Conservation (phyloP, 2,888 invertebrate species). For the Thymelicus sylvestris region DNA sequence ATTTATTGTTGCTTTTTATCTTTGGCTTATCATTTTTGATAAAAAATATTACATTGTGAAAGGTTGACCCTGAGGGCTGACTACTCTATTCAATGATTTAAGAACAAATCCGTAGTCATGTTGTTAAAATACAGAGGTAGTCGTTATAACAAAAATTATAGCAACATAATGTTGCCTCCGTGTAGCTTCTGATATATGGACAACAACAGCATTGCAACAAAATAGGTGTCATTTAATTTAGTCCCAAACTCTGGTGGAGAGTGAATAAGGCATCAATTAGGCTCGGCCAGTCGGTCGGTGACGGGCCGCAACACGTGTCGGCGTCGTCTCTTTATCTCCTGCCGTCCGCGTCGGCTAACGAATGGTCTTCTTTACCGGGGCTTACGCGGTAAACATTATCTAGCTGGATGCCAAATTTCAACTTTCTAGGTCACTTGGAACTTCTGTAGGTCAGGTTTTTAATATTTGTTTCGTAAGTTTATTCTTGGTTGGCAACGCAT, state of each 20-base stretch:
- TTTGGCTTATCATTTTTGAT: too few relatives aligned
- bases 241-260: conserved; percentile 30
- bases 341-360: conserved; percentile 15
- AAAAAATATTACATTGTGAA: too few relatives aligned
- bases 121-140: background rate
- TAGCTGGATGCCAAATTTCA: too few relatives aligned
- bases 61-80: too few relatives aligned
- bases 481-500: too few relatives aligned
- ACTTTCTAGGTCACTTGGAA: too few relatives aligned
- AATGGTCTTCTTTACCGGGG: conserved; percentile 29
- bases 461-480: too few relatives aligned
- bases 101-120: too few relatives aligned
- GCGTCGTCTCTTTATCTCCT: conserved; percentile 35
- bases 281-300: conserved; percentile 25
- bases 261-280: conserved; percentile 36
- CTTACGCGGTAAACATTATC: conserved; percentile 13
- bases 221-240: conserved; percentile 29
- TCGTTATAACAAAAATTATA: background rate
- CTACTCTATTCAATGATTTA: too few relatives aligned
- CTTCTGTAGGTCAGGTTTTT: too few relatives aligned
- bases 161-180: background rate
- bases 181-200: background rate
- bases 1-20: too few relatives aligned
- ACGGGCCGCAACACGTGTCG: conserved; percentile 37
- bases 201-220: too few relatives aligned